Conservation (phyloP, 1,140 invertebrate genomes). For the Ruditapes philippinarum region DNA sequence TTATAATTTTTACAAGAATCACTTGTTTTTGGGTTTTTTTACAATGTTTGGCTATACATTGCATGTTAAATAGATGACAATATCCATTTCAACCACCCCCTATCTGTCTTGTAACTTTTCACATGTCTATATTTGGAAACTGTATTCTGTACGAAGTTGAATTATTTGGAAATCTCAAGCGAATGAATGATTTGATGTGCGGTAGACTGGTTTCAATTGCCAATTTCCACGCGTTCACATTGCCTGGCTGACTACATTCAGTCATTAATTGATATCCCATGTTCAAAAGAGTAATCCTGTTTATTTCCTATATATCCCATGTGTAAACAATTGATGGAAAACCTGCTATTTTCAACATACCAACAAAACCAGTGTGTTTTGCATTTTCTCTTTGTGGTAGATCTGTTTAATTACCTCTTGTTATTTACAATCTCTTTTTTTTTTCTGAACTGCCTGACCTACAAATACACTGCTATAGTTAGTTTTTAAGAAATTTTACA, state of each 20-base stretch:
- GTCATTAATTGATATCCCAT: slow-evolving; percentile 35
- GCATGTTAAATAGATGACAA: too few relatives aligned
- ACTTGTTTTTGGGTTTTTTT: too few relatives aligned
- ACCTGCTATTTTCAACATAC: slow-evolving; percentile 27
- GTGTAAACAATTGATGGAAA: slow-evolving; percentile 29
- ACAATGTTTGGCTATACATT: too few relatives aligned
- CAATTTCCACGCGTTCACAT: neutral
- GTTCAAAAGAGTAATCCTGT: neutral
- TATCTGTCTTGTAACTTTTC: too few relatives aligned
- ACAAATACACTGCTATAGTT: too few relatives aligned
- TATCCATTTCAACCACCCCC: too few relatives aligned
- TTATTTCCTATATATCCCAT: neutral
- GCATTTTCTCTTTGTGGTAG: slow-evolving; percentile 35
- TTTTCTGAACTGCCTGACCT: neutral
- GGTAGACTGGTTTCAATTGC: slow-evolving; percentile 1
- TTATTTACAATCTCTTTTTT: slow-evolving; percentile 5
- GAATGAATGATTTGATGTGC: neutral
- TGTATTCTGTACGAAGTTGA: too few relatives aligned
- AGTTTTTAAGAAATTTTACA: too few relatives aligned
- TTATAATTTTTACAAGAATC: too few relatives aligned
- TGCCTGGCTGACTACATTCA: neutral
- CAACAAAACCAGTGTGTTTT: neutral
- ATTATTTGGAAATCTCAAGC: neutral
- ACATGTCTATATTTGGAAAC: too few relatives aligned
- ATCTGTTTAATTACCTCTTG: slow-evolving; percentile 19